Base-by-base conservation (phyloP, 1,140 invertebrate genomes). In the Drosophila obscura region DNA sequence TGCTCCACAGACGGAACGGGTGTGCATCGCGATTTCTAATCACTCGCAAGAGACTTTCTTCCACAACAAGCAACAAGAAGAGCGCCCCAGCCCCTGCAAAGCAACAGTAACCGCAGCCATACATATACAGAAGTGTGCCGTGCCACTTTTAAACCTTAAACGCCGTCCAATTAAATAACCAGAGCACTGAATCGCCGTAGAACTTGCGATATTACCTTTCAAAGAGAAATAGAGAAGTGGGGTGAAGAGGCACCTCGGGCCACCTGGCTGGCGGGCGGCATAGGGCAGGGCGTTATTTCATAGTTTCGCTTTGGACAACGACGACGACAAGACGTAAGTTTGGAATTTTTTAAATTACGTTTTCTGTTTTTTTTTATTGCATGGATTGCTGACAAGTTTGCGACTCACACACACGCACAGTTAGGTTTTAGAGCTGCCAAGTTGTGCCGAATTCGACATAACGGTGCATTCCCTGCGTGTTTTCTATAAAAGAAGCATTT, bases 321-420 rank as follows among this genome's bases (percentile, higher is more conserved):
- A 87, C 84, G 83, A 87, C 82, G 63, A 76, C 73, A 87, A 77
- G 48, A 87, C 82, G 82, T 87, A 82, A 87, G 82, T 87, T 85
- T 81, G 68, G 60, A 77, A 75, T 85, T 74, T 72, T 35, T 72
- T 85, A 85, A 85, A 85, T 76, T 79, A 53, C 56, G 44, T 59
- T 41, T 35, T 13, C 48, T 4, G 19, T 44, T 46, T 43, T 44
- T 1, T 43, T 22, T 31, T 16, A 1, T 24, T 2, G 3, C 4
- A 6, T 6, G 19, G 5, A 15, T 39, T 39, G 35, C 31, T 11
- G 11, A 28, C 13, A 19, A 71, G 43, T 35, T 41, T 7, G 41
- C 26, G 57, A 46, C 28, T 56, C 26, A 43, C 28, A n/a, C 19
- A 28, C n/a, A 44, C 13, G 22, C 5, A 24, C 35, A 44, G 50